These are phyloP conservation scores for Thalassaphorura encarpata DNA, from an alignment of 1,140 invertebrate genomes.

Conservation along the genomic window DNA sequence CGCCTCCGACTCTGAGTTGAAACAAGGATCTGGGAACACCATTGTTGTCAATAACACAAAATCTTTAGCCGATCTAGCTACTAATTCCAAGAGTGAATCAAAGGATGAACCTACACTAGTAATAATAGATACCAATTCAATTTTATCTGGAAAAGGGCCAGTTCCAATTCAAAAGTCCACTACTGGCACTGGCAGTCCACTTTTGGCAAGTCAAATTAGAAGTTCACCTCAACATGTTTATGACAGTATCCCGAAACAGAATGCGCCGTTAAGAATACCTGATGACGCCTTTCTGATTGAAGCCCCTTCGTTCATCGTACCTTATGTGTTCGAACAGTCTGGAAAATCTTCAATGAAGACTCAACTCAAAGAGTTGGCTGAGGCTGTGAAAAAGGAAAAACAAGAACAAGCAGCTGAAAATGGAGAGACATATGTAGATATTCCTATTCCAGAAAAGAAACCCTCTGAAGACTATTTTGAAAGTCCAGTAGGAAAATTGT, in stretches of 20 bases:
- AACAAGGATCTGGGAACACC: no score
- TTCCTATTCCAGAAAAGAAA: conserved; percentile 10
- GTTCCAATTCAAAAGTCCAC: conserved; percentile 42
- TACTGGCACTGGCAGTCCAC: not conserved
- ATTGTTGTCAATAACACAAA: conserved; percentile 2
- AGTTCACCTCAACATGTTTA: not conserved
- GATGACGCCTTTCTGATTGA: conserved; percentile 85
- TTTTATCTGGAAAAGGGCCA: conserved; percentile 51
- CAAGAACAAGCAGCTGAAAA: conserved; percentile 41
- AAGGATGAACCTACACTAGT: conserved; percentile 46
- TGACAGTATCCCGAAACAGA: conserved; percentile 35
- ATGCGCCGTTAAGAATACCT: conserved; percentile 53
- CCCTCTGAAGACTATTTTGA: conserved; percentile 55
- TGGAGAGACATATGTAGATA: conserved; percentile 30
- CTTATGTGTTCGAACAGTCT: conserved; percentile 58
- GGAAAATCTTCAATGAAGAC: conserved; percentile 71
- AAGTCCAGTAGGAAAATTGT: conserved; percentile 77
- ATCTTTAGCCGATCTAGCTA: not conserved
- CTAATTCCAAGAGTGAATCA: not conserved
- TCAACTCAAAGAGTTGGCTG: conserved; percentile 62
- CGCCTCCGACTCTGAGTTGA: no score
- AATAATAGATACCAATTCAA: conserved; percentile 66
- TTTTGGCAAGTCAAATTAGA: not conserved
- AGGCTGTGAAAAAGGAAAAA: conserved; percentile 47
- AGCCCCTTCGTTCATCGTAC: conserved; percentile 81